These are phyloP conservation scores for Goniozus legneri DNA, from an alignment of 1,140 invertebrate species.

Conservation along the genomic window DNA sequence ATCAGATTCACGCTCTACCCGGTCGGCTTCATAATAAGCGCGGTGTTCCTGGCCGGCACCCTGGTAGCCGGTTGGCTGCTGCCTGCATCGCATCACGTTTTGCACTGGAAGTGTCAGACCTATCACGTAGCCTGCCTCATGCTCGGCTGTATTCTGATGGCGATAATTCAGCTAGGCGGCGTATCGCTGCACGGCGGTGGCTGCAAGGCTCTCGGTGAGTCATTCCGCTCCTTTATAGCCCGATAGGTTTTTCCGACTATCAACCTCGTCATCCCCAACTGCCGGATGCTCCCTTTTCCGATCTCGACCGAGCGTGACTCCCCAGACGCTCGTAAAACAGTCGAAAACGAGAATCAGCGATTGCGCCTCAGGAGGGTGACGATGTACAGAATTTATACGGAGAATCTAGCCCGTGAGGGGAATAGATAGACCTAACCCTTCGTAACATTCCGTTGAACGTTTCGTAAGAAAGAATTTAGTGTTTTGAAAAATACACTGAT, in stretches of 20 bases:
- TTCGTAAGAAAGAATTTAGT: no score
- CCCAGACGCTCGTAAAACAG: background rate
- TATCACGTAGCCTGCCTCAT: constrained; percentile 77
- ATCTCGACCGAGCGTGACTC: background rate
- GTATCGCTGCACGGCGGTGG: constrained; percentile 56
- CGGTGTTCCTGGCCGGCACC: constrained; percentile 73
- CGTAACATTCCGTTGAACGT: no score
- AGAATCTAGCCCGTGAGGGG: no score
- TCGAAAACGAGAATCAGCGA: no score
- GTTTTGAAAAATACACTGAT: no score
- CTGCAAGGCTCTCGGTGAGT: constrained; percentile 67
- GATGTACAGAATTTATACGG: no score
- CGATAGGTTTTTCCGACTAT: background rate
- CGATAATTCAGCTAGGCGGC: constrained; percentile 66
- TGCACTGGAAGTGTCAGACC: constrained; percentile 82
- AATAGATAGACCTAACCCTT: no score
- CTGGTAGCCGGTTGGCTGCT: constrained; percentile 70
- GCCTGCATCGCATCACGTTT: constrained; percentile 75
- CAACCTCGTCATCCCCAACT: background rate
- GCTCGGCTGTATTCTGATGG: constrained; percentile 72
- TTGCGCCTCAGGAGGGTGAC: no score
- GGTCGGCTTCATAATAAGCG: constrained; percentile 71
- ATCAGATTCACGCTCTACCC: constrained; percentile 67
- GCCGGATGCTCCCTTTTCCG: background rate
- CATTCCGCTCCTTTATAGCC: background rate